Evolutionary conservation across 2,797 vertebrate genomes (phyloP).

Genomic region (Diceros bicornis): DNA sequence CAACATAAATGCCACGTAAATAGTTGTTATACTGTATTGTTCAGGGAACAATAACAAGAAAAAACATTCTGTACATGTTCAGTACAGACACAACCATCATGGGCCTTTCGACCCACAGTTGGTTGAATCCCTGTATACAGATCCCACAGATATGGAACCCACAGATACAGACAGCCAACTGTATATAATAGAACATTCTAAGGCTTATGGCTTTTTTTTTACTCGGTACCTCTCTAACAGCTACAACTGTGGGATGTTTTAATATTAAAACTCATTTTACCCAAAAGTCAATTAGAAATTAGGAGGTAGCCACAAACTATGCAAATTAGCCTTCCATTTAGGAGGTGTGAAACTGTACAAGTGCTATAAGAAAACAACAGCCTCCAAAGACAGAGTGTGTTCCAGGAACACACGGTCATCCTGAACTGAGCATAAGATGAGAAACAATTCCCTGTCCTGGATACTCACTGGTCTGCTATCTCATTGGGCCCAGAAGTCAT

Average conservation of each 20-base stretch:
- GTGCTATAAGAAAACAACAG: neutral
- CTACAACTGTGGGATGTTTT: neutral
- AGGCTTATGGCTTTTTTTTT: neutral
- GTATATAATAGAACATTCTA: neutral
- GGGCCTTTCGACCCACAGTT: no score
- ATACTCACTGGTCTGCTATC: slow-evolving; percentile 73
- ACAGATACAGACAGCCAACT: no score
- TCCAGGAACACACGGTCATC: neutral
- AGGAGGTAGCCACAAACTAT: neutral
- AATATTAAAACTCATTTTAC: neutral
- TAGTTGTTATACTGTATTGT: no score
- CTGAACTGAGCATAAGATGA: slow-evolving; percentile 80
- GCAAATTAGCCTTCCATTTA: neutral
- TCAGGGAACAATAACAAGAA: no score
- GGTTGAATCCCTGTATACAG: no score
- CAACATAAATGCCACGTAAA: no score
- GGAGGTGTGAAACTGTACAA: neutral
- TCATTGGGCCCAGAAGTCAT: slow-evolving; percentile 84
- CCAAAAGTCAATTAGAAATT: neutral
- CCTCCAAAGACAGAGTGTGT: neutral
- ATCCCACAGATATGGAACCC: no score
- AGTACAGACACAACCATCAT: no score
- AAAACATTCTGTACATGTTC: no score
- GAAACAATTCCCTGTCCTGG: slow-evolving; percentile 72
- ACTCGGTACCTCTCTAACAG: neutral